Conservation (phyloP, 2,888 invertebrate species). For the Schizaphis graminum region DNA sequence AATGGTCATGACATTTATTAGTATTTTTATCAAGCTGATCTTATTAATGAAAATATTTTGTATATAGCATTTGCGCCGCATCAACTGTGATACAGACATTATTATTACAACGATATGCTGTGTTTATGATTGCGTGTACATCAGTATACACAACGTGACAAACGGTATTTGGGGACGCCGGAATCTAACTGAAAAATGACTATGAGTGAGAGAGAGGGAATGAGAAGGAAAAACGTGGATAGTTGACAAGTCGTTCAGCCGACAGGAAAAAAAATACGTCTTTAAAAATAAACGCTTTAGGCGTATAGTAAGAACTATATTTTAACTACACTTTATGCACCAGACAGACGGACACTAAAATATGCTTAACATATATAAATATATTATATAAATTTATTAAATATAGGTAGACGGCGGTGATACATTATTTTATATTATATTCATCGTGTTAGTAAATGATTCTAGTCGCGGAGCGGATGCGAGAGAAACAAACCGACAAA, state of each 20-base stretch:
- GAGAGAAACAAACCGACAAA: not conserved
- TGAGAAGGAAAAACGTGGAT: not conserved
- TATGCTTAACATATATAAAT: not conserved
- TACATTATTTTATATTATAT: not conserved
- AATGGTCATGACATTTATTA: not conserved
- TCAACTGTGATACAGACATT: not conserved
- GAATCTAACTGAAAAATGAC: not conserved
- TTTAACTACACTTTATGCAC: not conserved
- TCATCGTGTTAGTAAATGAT: not conserved
- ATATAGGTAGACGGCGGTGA: not conserved
- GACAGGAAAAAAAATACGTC: constrained; percentile 21
- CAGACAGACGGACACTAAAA: not conserved
- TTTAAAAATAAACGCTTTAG: constrained; percentile 52
- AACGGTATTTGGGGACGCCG: not conserved
- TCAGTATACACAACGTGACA: not conserved
- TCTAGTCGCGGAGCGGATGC: not conserved
- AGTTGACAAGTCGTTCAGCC: constrained; percentile 55
- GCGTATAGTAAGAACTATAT: not conserved
- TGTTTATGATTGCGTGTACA: not conserved
- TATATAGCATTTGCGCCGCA: too few species aligned
- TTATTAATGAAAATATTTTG: not conserved
- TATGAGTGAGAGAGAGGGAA: not conserved
- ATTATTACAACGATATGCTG: not conserved
- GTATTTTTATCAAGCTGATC: not conserved
- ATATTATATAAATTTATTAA: not conserved